Evolutionary conservation across 2,113 vertebrate genomes (phyloP), one percentile per base, ranked within the genome.

Genomic region (Mixornis gularis): DNA sequence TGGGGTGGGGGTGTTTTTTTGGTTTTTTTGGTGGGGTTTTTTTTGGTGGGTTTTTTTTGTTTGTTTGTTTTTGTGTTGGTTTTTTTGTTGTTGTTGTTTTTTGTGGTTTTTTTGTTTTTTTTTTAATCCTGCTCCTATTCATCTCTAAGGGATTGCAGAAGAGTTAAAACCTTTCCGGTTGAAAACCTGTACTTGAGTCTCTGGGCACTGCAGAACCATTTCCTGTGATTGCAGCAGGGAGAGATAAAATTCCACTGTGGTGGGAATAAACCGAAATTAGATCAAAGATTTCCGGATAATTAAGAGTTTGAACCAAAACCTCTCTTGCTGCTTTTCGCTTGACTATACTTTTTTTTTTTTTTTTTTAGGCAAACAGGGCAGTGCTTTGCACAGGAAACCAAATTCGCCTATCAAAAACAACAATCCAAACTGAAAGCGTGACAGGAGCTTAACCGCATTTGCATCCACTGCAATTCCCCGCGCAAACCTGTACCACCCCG

Each of bases 181-280:
- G 29, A 85, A 91, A 93, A 59, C 69, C 68, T 63, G 48, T 48
- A 12, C 43, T 86, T 43, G 34, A 74, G 44, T 64, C 85, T 46
- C 38, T 0, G 3, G 30, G 59, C 70, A 69, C 70, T n/a, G 73
- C 84, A 87, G 66, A 89, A 73, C 78, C 70, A 53, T 85, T 93
- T 90, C 84, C 94, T 77, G 78, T 63, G 87, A 77, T 32, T 83
- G 84, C 87, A 80, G 89, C 63, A 87, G 24, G 46, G 36, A 89
- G 53, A 90, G 49, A 89, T 15, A 90, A 94, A 91, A 94, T 93
- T 89, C 80, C 88, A 68, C 62, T 16, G 22, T 69, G 80, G 53
- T 62, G 66, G 77, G 86, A 90, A 95, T 21, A 74, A 85, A 65
- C 46, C 3, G 17, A 78, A 93, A 69, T 81, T 44, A 65, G 58